phyloP scores from a whole-genome alignment of 2,797 vertebrate genomes.

The Acanthornis magna region DNA sequence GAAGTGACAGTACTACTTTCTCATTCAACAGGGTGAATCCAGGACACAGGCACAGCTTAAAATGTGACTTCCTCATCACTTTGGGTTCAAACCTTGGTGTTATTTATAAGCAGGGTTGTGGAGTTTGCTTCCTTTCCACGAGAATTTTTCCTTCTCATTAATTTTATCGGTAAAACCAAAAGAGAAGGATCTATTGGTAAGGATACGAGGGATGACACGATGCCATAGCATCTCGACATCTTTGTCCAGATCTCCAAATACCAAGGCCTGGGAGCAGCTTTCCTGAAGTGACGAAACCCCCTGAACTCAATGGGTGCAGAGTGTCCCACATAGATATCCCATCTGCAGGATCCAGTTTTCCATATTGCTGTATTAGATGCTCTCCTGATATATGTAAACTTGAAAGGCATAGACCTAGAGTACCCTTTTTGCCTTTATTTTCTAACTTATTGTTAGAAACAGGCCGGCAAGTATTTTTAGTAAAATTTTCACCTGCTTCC shows the following conservation, averaged over 20 bases:
- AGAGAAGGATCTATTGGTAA: not conserved
- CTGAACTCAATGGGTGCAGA: not conserved
- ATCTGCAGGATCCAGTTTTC: not conserved
- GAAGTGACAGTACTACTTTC: slow-evolving; percentile 40
- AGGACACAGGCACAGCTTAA: slow-evolving; percentile 3
- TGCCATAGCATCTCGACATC: slow-evolving; percentile 60
- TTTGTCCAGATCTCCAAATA: slow-evolving; percentile 45
- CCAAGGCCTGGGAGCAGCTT: not conserved
- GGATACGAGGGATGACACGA: not conserved
- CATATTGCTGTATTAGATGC: not conserved
- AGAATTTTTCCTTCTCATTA: not conserved
- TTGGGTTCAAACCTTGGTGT: not conserved
- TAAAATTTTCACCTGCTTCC: not conserved
- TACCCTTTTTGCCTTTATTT: not conserved
- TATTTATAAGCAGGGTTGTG: not conserved
- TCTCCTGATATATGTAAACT: not conserved
- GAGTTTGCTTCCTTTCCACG: not conserved
- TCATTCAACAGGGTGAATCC: not conserved
- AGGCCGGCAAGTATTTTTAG: not conserved
- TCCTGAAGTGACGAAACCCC: not conserved
- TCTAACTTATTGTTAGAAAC: not conserved
- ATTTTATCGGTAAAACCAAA: not conserved
- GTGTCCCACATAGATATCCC: not conserved
- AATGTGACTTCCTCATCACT: not conserved
- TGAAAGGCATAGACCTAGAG: not conserved